Conservation (phyloP, 2,888 invertebrate species). For the Alentia gelatinosa region DNA sequence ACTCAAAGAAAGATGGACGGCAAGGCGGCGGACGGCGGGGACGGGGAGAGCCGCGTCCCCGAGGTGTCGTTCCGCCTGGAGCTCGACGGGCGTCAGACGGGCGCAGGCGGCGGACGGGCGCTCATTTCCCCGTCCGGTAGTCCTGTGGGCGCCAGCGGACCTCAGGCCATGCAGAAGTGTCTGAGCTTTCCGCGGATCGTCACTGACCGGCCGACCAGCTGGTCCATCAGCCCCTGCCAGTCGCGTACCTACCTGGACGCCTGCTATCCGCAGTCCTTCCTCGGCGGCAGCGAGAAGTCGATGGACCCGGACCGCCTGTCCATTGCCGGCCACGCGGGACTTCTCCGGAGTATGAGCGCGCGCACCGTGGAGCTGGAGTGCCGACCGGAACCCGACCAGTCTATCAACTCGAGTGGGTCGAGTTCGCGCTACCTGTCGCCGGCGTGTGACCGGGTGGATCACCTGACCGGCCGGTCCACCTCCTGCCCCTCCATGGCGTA, state of each 20-base stretch:
- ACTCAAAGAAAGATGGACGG: background rate
- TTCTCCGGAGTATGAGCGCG: constrained; percentile 50
- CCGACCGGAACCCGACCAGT: background rate
- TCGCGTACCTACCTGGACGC: constrained; percentile 31
- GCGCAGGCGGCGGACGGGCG: background rate
- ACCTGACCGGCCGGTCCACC: constrained; percentile 49
- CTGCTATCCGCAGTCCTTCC: constrained; percentile 21
- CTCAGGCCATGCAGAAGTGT: constrained; percentile 42
- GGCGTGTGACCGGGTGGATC: constrained; percentile 14
- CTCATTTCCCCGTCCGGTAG: background rate
- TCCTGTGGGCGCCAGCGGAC: background rate
- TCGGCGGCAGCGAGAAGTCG: constrained; percentile 28
- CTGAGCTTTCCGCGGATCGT: constrained; percentile 48
- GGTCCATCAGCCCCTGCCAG: constrained; percentile 29
- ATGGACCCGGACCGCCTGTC: constrained; percentile 52
- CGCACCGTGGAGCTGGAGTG: constrained; percentile 14
- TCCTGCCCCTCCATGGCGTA: constrained; percentile 55
- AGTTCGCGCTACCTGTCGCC: constrained; percentile 47
- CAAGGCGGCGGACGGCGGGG: background rate
- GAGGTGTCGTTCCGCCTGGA: constrained; percentile 46
- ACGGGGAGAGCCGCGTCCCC: background rate
- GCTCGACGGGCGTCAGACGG: background rate
- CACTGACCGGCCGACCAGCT: background rate
- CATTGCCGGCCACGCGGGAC: constrained; percentile 39
- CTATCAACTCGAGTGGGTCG: constrained; percentile 37